Base-by-base conservation (phyloP, 1,140 invertebrate genomes). In the Harlomillsia oculata region DNA sequence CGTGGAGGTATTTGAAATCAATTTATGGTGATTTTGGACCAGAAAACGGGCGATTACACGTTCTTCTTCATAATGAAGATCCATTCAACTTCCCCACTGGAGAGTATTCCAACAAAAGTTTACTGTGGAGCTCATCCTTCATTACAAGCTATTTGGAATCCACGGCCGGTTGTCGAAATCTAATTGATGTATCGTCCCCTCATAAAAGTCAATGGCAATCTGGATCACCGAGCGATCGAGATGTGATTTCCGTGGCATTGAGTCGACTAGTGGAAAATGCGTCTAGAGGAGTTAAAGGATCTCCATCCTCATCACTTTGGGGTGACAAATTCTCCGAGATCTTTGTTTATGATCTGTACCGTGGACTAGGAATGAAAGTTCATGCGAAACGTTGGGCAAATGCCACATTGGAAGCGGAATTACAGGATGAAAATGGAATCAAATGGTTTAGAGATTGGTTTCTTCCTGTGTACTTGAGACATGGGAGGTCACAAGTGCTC, bases 321-420 rank as follows among this genome's bases (percentile, higher is more conserved):
- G 56, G 53, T 39, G 49, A 49, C n/a, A 54, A 61, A 25, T 65
- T 52, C 52, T 48, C 56, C 14, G 59, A 61, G 45, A 65, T 65
- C 26, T 65, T 65, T 32, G 57, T 49, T 5, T 62, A 52, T 45
- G 63, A 65, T 23, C 56, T 59, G 16, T 65, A 65, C 29, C 25
- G 28, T n/a, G 26, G 34, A 14, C 11, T 65, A 3, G 63, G 63
- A 25, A 21, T 46, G 9, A 13, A 25, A 16, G 44, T 30, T 21
- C 40, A 62, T 13, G 53, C 39, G 9, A 20, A 55, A 30, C n/a
- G 60, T 43, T 65, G 63, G 60, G 57, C 32, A 20, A 54, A 49
- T 18, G 18, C 36, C 13, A 53, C 60, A 20, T 16, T 54, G 0
- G 49, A 60, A 26, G 49, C 62, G 34, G 62, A 54, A 20, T 60